Base-by-base conservation (phyloP, 2,888 invertebrate species). In the Drosophila mettleri region DNA sequence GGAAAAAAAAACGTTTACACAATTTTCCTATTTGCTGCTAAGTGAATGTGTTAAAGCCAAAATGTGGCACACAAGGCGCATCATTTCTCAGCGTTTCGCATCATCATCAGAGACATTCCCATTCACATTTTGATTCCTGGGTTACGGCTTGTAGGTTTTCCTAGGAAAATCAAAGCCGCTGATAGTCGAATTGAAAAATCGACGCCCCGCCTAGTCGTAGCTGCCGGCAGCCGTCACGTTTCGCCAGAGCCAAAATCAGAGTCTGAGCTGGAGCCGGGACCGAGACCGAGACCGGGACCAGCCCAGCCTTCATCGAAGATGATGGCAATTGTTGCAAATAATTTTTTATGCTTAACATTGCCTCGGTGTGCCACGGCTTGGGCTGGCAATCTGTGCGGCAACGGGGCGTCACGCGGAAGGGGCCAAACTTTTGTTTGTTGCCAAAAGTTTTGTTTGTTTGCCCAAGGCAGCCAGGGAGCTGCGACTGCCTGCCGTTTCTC, bases 251-350 rank as follows among this genome's bases (percentile, higher is more conserved):
- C n/a, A 6, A 9, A 10, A n/a, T 9, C n/a, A 22, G 4, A 33
- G 48, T 14, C 20, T n/a, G 10, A 10, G n/a, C 1, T 22, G 10
- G 20, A 12, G 58, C 27, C 65, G 31, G 62, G 27, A 27, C 3
- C 22, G n/a, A 10, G 27, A 10, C 2, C n/a, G 34, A 16, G 36
- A 9, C 36, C 8, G 45, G 33, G 22, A 14, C 27, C 43, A 16
- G 43, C n/a, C 38, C 39, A 22, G 71, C 41, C 53, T 65, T 49
- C 55, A 49, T 70, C 59, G 55, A 75, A 86, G 81, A 81, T 77
- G 85, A 81, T 64, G 85, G 74, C 88, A 86, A 85, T 86, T 88
- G 86, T 88, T 86, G 88, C 88, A 76, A 86, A 86, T 86, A 80
- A 88, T 88, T 86, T 86, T 80, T 83, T 81, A 86, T 81, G 80